Evolutionary conservation across 2,888 invertebrate species (phyloP), one percentile per base, ranked within the genome.

Genomic region (Folsomia manolachei): DNA sequence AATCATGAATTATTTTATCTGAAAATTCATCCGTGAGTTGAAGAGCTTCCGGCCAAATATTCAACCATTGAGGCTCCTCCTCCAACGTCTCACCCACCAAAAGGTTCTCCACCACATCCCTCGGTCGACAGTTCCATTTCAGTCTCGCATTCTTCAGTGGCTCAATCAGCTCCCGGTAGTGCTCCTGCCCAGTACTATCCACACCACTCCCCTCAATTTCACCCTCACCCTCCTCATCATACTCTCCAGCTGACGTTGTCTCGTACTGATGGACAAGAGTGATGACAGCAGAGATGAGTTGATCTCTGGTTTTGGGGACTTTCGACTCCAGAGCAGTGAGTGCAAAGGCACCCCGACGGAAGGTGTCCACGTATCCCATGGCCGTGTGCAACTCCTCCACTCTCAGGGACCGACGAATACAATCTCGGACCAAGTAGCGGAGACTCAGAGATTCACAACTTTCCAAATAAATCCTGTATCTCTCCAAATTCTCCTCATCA

Each of bases 21-120:
- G 68, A 61, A 27, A 67, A 60, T n/a, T 72, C 63, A 52, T 79
- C 71, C 14, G 69, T 23, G 18, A 79, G 71, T 1, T 78, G 68
- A 18, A 78, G 67, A 70, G 78, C 75, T 61, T 80, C 80, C 1
- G 80, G 78, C 79, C 79, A 80, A 63, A 68, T 66, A 27, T 80
- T 76, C 21, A 76, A 75, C 79, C 80, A 79, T 39, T 76, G 77
- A 18, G 71, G 72, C 62, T 80, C 78, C 65, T 80, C 80, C 56
- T 76, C 71, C 1, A 78, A 65, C 9, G 79, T 71, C 66, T 79
- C 80, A 25, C 78, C 75, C 0, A 77, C 75, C 21, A 80, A 63
- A 1, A 79, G 72, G 63, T 80, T 79, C 52, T 80, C 80, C 1
- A 77, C 79, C 19, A 74, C 65, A 70, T 80, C 80, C 27, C 76